These are phyloP conservation scores for Gallirallus australis DNA, from an alignment of 2,797 vertebrate genomes.

Conservation along the genomic window DNA sequence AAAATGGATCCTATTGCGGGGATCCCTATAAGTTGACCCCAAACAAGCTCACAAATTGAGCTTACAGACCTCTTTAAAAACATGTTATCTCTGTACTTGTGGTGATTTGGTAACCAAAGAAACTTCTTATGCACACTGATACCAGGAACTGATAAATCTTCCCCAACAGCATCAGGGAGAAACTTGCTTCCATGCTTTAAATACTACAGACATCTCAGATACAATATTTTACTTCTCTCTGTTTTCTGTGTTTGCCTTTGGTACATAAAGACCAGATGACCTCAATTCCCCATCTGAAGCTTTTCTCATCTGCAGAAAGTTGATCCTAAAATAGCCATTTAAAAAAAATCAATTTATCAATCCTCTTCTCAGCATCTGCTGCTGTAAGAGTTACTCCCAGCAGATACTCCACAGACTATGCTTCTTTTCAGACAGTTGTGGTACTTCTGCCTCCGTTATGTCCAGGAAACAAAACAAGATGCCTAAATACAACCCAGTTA, in stretches of 20 bases:
- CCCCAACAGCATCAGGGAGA: background rate
- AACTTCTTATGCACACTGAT: background rate
- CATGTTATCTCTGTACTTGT: background rate
- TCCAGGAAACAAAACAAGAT: background rate
- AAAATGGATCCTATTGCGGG: background rate
- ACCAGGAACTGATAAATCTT: background rate
- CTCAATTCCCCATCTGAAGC: background rate
- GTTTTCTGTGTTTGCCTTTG: background rate
- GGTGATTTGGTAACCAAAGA: background rate
- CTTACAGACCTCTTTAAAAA: background rate
- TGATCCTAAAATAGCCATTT: background rate
- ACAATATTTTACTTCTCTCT: background rate
- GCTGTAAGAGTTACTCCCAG: background rate
- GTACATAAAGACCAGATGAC: background rate
- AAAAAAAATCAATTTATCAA: conserved; percentile 1
- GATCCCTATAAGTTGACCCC: background rate
- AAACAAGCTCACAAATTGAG: background rate
- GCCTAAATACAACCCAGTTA: background rate
- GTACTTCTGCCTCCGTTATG: background rate
- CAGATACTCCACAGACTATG: background rate
- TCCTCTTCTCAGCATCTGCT: background rate
- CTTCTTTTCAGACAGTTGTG: background rate
- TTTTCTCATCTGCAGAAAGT: conserved; percentile 7
- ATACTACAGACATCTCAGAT: background rate
- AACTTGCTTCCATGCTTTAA: background rate